Evolutionary conservation across 2,113 vertebrate species (phyloP).

Genomic region (Arothron firmamentum): DNA sequence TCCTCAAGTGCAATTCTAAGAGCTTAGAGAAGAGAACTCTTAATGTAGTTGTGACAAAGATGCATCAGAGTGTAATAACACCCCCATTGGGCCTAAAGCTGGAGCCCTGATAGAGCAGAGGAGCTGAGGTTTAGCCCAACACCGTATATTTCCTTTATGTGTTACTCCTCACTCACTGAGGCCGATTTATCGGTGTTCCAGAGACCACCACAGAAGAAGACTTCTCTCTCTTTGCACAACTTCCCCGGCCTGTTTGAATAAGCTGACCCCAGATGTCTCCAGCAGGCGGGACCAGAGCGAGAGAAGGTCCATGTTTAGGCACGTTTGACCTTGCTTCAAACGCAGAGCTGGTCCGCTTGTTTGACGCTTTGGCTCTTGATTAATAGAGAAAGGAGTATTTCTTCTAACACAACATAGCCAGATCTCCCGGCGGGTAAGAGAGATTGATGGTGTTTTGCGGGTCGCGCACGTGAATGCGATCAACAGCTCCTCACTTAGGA

Average conservation of each 20-base stretch:
- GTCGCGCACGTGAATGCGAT: conserved; percentile 2
- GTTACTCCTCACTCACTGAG: not conserved
- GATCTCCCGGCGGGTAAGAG: not conserved
- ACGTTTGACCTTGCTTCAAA: conserved; percentile 15
- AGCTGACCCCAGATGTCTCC: not conserved
- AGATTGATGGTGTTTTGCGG: not conserved
- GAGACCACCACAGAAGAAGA: conserved; percentile 26
- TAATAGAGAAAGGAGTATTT: conserved; percentile 3
- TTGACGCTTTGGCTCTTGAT: conserved; percentile 2
- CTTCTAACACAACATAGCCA: not conserved
- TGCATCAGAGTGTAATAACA: conserved; percentile 4
- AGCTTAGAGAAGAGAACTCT: not conserved
- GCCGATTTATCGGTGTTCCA: conserved; percentile 10
- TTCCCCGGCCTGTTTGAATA: conserved; percentile 10
- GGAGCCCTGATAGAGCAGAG: conserved; percentile 4
- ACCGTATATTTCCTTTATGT: conserved; percentile 8
- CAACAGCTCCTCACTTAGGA: not conserved
- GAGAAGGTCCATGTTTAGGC: conserved; percentile 12
- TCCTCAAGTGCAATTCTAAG: conserved; percentile 26
- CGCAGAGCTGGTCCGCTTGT: conserved; percentile 1
- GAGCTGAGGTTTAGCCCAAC: conserved; percentile 18
- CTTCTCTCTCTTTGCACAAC: not conserved
- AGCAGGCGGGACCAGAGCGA: conserved; percentile 2
- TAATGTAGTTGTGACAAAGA: conserved; percentile 22
- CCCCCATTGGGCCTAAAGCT: not conserved